These are phyloP conservation scores for Thamnophis elegans DNA, from an alignment of 2,797 vertebrate species.

Conservation along the genomic window DNA sequence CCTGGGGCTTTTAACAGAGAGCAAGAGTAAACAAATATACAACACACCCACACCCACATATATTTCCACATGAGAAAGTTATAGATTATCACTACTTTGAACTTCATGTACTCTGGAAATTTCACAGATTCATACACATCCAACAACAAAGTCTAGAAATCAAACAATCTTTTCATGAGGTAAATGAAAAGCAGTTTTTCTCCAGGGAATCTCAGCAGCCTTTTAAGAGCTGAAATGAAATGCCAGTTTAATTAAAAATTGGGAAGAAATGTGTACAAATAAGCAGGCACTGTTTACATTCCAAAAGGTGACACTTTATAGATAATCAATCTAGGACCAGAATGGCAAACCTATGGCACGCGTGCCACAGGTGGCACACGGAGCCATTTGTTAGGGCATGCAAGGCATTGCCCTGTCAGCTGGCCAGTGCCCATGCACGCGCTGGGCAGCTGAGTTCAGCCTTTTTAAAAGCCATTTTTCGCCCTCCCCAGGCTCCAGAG, in stretches of 20 bases:
- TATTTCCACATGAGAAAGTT: neutral
- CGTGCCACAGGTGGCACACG: too few species aligned
- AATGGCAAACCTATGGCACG: too few species aligned
- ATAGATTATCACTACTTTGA: neutral
- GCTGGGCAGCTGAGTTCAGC: too few species aligned
- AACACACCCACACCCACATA: too few species aligned
- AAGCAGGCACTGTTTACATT: neutral
- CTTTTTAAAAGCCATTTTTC: too few species aligned
- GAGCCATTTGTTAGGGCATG: too few species aligned
- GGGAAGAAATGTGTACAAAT: neutral
- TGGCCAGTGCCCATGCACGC: too few species aligned
- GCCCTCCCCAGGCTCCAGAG: too few species aligned
- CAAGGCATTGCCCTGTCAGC: too few species aligned
- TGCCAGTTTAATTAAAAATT: neutral
- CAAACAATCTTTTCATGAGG: neutral
- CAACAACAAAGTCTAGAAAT: neutral
- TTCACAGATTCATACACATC: neutral
- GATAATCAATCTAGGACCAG: neutral
- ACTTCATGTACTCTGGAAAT: neutral
- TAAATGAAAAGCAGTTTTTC: constrained; percentile 2
- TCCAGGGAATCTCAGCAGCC: neutral
- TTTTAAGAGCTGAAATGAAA: neutral
- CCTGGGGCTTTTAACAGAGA: neutral
- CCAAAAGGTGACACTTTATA: neutral
- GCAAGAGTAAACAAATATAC: neutral